phyloP scores from a whole-genome alignment of 2,888 invertebrate species.

The Automeris io region DNA sequence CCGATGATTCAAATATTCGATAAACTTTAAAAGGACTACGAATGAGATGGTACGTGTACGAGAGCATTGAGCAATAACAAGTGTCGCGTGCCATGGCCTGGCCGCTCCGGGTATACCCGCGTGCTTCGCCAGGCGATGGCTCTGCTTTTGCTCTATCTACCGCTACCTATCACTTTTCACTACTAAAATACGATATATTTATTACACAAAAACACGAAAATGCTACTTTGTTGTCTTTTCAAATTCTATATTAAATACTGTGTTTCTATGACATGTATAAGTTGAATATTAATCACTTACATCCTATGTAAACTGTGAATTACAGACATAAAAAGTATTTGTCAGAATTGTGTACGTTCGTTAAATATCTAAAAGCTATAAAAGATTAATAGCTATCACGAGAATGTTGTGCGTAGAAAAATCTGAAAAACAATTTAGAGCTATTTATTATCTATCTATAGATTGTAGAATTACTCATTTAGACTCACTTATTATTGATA shows the following conservation, averaged over 20 bases:
- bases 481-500: slow-evolving; percentile 3
- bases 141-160: not conserved
- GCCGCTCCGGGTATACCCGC: slow-evolving; percentile 3
- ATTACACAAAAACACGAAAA: slow-evolving; percentile 1
- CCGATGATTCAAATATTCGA: slow-evolving; percentile 43
- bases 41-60: slow-evolving; percentile 24
- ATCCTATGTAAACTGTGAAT: slow-evolving; percentile 11
- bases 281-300: slow-evolving; percentile 14
- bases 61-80: slow-evolving; percentile 13
- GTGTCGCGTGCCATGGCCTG: not conserved
- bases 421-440: slow-evolving; percentile 46
- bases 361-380: slow-evolving; percentile 35
- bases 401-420: slow-evolving; percentile 70
- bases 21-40: slow-evolving; percentile 30
- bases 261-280: slow-evolving; percentile 11
- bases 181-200: slow-evolving; percentile 1
- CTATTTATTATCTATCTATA: slow-evolving; percentile 52
- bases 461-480: slow-evolving; percentile 25
- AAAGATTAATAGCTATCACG: slow-evolving; percentile 52
- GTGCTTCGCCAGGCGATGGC: not conserved
- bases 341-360: slow-evolving; percentile 32
- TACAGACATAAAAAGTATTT: slow-evolving; percentile 24
- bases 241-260: slow-evolving; percentile 8
- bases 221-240: not conserved
- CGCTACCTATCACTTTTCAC: slow-evolving; percentile 3